Base-by-base conservation (phyloP, 2,113 vertebrate genomes). In the Chinchilla lanigera region DNA sequence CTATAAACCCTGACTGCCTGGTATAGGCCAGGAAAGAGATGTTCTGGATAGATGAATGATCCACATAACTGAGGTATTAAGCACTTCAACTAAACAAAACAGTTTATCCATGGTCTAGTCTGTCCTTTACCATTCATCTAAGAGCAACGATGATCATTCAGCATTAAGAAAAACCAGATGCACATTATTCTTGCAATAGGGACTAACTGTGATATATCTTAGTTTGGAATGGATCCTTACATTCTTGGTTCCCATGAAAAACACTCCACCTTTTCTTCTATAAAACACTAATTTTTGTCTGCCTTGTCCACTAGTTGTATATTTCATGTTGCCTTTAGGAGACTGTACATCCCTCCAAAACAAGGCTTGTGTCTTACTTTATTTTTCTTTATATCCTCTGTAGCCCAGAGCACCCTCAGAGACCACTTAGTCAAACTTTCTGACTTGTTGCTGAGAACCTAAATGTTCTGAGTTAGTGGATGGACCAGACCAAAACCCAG, bases 241-340 rank as follows among this genome's bases (percentile, higher is more conserved):
- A 1, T 60, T 65, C 47, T 84, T 82, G 92, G 52, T 75, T 93
- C 35, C 61, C 17, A 19, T 1, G 69, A 77, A 92, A 54, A 91
- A 44, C n/a, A 35, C 11, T 26, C 33, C 4, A 35, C 69, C 41
- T 75, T 35, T 54, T 77, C 52, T 47, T 90, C 75, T 7, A n/a
- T 58, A 83, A 86, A 81, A 86, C 17, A 78, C 83, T 85, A 17
- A 58, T 56, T 93, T 94, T 47, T 92, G 85, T 69, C 41, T 19
- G 38, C 80, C 73, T 91, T 52, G 50, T 75, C 69, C 92, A 58
- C 24, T 4, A 44, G 33, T 87, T 81, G 67, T 87, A 1, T 89
- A 85, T 94, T 83, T 91, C 67, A 83, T 83, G 86, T 83, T 88
- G 90, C 30, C 67, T 97, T 93, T 63, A 95, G 91, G 75, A 91